These are phyloP conservation scores for Chrysina gloriosa DNA, from an alignment of 2,888 invertebrate genomes.

Conservation along the genomic window DNA sequence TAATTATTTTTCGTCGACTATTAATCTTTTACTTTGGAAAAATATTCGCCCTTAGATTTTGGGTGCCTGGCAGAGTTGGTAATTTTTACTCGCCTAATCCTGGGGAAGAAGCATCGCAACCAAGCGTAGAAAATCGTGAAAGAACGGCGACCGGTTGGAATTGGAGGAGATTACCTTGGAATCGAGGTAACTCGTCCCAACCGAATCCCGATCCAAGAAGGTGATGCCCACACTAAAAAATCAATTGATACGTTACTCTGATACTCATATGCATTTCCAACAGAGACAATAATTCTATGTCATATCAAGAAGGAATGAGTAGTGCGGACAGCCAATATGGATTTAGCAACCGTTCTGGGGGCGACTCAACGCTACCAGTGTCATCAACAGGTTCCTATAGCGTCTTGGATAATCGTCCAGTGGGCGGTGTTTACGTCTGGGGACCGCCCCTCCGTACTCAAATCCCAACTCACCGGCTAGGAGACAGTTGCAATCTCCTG, in stretches of 20 bases:
- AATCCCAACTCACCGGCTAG: conserved; percentile 80
- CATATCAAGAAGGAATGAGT: conserved; percentile 73
- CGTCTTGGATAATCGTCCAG: conserved; percentile 68
- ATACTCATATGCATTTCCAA: too few species aligned
- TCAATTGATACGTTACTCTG: not conserved
- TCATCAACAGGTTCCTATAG: conserved; percentile 69
- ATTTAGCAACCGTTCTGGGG: conserved; percentile 69
- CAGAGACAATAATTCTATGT: conserved; percentile 65
- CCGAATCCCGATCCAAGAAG: conserved; percentile 56
- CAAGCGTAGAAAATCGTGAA: conserved; percentile 53
- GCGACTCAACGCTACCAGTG: conserved; percentile 61
- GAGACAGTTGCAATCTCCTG: conserved; percentile 64
- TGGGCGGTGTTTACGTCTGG: conserved; percentile 76
- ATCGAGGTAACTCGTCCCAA: conserved; percentile 67
- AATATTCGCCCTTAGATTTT: conserved; percentile 62
- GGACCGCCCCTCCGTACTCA: conserved; percentile 92
- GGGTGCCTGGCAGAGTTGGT: conserved; percentile 75
- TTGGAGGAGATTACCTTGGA: conserved; percentile 81
- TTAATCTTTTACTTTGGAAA: too few species aligned
- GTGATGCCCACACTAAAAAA: conserved; percentile 46
- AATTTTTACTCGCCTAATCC: conserved; percentile 89
- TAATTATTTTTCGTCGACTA: too few species aligned
- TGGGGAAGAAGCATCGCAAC: conserved; percentile 67
- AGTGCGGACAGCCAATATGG: conserved; percentile 88
- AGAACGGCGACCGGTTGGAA: conserved; percentile 70